Base-by-base conservation (phyloP, 2,113 vertebrate genomes). In the Aramus guarauna region DNA sequence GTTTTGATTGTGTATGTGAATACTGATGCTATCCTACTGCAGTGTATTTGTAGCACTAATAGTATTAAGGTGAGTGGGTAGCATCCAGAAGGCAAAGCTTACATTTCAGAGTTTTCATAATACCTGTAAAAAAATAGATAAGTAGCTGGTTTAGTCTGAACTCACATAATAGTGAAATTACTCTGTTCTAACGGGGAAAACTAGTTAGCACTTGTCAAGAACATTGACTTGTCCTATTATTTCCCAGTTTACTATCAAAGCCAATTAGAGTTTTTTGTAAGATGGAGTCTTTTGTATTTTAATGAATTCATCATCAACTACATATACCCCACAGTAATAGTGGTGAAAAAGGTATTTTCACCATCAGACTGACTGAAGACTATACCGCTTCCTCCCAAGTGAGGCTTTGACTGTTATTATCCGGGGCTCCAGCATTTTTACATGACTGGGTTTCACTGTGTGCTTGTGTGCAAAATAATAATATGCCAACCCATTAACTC, bases 251-350 rank as follows among this genome's bases (percentile, higher is more conserved):
- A 17, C 30, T 91, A 41, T 91, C 71, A 95, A 88, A 93, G 58
- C 21, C 39, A 64, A 34, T 82, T 85, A 76, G 41, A 87, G 39
- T 15, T 64, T 74, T 72, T 78, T 85, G 53, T 91, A 79, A 80
- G 2, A 9, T 56, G 43, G 13, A 76, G 12, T 82, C 87, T 68
- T 88, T 72, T 68, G 26, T 92, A 52, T 92, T 82, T 85, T 94
- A 92, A 90, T 94, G 39, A 94, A 85, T 93, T 93, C 43, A 68
- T 90, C 48, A 63, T 82, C 71, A 93, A n/a, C 55, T 64, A 6
- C 52, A 17, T 58, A 47, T 72, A 58, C 53, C 58, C 34, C n/a
- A 75, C 92, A 82, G 66, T 66, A 88, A 90, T 2, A 72, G 45
- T 60, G 77, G 36, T 69, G 71, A 92, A 89, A 84, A 74, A 30